phyloP scores from a whole-genome alignment of 2,888 invertebrate genomes.

The Meandrusa payeni region DNA sequence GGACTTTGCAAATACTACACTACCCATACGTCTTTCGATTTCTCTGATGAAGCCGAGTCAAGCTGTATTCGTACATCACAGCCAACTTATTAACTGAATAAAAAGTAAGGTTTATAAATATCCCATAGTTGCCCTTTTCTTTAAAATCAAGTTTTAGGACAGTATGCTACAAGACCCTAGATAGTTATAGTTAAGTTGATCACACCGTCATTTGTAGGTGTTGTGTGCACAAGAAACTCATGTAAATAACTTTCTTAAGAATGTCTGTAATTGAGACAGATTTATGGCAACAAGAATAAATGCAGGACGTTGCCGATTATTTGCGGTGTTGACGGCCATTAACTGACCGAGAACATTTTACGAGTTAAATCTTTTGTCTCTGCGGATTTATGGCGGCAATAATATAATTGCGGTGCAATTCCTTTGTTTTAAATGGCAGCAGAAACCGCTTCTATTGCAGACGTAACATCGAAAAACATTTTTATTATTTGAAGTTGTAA shows the following conservation, averaged over 20 bases:
- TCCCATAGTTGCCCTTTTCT: too few relatives aligned
- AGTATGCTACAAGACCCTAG: too few relatives aligned
- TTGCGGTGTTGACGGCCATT: conserved; percentile 65
- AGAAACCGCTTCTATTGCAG: conserved; percentile 54
- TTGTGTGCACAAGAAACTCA: too few relatives aligned
- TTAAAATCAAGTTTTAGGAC: too few relatives aligned
- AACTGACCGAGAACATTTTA: conserved; percentile 42
- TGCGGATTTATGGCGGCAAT: conserved; percentile 59
- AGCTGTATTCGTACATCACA: too few relatives aligned
- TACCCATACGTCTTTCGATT: too few relatives aligned
- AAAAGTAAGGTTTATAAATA: too few relatives aligned
- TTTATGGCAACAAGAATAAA: conserved; percentile 8
- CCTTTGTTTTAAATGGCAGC: conserved; percentile 52
- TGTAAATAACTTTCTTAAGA: conserved; percentile 18
- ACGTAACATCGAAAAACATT: conserved; percentile 26
- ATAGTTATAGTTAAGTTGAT: too few relatives aligned
- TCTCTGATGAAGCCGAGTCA: too few relatives aligned
- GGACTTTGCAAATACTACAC: too few relatives aligned
- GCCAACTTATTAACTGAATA: neutral
- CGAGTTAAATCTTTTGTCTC: conserved; percentile 54
- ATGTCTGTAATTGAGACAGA: conserved; percentile 6
- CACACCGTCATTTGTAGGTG: too few relatives aligned
- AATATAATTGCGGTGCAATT: conserved; percentile 63
- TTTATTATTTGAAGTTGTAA: conserved; percentile 19
- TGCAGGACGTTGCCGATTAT: conserved; percentile 38